Conservation (phyloP, 2,113 vertebrate genomes). For the Columba janthina region DNA sequence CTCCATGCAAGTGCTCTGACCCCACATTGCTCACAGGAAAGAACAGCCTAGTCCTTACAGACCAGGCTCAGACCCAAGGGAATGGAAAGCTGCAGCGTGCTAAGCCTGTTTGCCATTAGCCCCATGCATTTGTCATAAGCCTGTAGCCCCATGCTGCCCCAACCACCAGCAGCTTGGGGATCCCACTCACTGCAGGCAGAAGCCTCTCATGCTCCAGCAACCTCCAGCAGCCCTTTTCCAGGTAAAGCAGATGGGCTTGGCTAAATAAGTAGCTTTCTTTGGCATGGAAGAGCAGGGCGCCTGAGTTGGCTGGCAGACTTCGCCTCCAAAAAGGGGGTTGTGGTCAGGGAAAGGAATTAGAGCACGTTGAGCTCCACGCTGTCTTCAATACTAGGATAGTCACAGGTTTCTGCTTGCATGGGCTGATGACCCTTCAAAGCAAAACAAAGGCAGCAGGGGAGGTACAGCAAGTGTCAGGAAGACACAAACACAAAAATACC, state of each 20-base stretch:
- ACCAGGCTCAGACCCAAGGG: rapidly evolving
- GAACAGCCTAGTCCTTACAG: rapidly evolving
- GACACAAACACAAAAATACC: background rate
- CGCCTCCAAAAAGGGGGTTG: background rate
- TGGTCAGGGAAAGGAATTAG: slow-evolving; percentile 35
- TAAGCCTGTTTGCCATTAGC: background rate
- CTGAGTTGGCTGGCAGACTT: background rate
- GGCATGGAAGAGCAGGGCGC: background rate
- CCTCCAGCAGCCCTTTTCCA: background rate
- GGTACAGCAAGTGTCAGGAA: background rate
- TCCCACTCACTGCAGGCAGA: background rate
- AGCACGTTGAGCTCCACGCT: background rate
- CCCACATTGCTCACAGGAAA: rapidly evolving
- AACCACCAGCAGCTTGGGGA: background rate
- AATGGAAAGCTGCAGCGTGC: background rate
- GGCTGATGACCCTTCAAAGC: background rate
- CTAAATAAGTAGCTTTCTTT: background rate
- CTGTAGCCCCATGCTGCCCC: background rate
- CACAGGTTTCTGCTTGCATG: background rate
- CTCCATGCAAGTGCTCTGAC: background rate
- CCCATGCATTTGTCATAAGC: background rate
- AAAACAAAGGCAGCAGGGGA: background rate
- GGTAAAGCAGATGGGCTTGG: slow-evolving; percentile 21
- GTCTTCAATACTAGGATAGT: background rate
- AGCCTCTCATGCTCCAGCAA: background rate